Conservation (phyloP, 2,888 invertebrate species). For the Lasioglossum malachurum region DNA sequence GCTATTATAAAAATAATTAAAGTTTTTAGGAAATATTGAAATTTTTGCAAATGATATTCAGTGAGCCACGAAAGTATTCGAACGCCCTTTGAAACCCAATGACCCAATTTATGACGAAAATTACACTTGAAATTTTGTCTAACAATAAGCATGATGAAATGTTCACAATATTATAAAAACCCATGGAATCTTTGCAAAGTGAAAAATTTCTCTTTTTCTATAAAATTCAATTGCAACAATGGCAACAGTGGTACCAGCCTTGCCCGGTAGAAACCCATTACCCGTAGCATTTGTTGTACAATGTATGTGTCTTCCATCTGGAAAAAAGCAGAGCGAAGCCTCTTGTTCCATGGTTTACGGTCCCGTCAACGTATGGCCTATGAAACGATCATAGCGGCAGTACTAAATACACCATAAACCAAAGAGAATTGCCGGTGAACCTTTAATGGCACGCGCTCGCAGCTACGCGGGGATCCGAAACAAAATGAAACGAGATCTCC, state of each 20-base stretch:
- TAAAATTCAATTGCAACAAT: background rate
- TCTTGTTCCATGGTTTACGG: slow-evolving; percentile 53
- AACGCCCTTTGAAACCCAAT: too few species aligned
- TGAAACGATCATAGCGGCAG: slow-evolving; percentile 75
- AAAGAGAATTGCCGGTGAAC: slow-evolving; percentile 76
- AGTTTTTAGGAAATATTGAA: too few species aligned
- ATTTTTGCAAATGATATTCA: too few species aligned
- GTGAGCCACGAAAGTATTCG: too few species aligned
- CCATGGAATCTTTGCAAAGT: too few species aligned
- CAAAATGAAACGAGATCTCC: slow-evolving; percentile 2
- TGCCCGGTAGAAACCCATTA: background rate
- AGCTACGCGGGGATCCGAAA: slow-evolving; percentile 30
- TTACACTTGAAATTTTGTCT: background rate
- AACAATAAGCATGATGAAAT: background rate
- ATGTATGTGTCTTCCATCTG: background rate
- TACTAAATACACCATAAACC: slow-evolving; percentile 79
- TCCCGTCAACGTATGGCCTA: slow-evolving; percentile 72
- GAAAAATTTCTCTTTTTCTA: too few species aligned
- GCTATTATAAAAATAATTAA: too few species aligned
- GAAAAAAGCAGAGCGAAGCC: slow-evolving; percentile 39
- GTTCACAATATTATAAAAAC: background rate
- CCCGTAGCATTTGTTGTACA: background rate
- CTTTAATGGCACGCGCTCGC: slow-evolving; percentile 71
- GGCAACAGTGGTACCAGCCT: background rate
- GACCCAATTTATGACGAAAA: background rate